Evolutionary conservation across 2,113 vertebrate genomes (phyloP).

Genomic region (Gallinago media): DNA sequence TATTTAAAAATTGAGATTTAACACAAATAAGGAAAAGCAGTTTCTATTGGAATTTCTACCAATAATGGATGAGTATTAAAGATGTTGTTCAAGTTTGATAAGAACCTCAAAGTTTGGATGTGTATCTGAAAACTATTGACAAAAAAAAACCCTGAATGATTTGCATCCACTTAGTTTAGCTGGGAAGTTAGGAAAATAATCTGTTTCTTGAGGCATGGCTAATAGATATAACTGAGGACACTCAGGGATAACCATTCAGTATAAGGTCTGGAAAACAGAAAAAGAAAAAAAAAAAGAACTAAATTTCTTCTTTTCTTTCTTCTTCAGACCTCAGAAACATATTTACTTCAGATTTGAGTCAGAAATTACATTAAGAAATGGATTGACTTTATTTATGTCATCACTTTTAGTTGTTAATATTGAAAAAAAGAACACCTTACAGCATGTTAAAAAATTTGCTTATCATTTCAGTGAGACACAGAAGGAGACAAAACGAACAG

Average conservation of each 20-base stretch:
- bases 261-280: not conserved
- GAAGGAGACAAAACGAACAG: not conserved
- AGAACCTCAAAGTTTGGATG: not conserved
- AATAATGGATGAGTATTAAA: not conserved
- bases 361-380: not conserved
- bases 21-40: not conserved
- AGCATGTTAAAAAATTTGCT: not conserved
- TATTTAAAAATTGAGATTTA: not conserved
- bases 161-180: not conserved
- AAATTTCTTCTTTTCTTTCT: not conserved
- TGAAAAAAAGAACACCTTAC: not conserved
- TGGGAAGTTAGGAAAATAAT: not conserved
- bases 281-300: fast-evolving
- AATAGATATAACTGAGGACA: not conserved
- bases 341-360: not conserved
- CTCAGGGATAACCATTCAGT: not conserved
- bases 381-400: not conserved
- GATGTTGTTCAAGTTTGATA: not conserved
- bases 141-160: not conserved
- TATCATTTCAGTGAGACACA: not conserved
- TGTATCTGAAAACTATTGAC: not conserved
- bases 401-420: not conserved
- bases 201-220: not conserved
- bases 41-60: not conserved
- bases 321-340: not conserved